Percentiles rank a stretch among this genome's conserved stretches.
Evolutionary conservation across 1,140 invertebrate species (phyloP).

Genomic region (Drosophila ironensis): DNA sequence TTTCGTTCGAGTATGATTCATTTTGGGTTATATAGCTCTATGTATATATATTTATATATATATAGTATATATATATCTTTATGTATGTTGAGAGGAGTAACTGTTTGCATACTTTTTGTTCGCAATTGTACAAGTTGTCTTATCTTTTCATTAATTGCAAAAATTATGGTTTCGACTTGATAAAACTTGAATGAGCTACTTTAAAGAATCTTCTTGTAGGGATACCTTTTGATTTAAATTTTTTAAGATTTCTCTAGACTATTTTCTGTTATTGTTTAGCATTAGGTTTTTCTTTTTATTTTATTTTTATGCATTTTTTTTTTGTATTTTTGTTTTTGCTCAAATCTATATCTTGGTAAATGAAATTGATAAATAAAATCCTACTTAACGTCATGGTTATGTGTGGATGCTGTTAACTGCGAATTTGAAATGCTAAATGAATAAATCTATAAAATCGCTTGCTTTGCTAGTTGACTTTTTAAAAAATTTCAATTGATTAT

Average conservation of each 20-base stretch:
- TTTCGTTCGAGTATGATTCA: slow-evolving; percentile 51
- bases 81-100: slow-evolving; percentile 71
- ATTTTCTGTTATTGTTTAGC: slow-evolving; percentile 25
- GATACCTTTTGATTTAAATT: slow-evolving; percentile 56
- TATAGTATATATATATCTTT: slow-evolving; percentile 61
- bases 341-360: slow-evolving; percentile 35
- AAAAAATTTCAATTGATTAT: slow-evolving; percentile 73
- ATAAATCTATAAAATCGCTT: slow-evolving; percentile 66
- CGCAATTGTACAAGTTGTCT: slow-evolving; percentile 62
- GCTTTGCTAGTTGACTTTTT: slow-evolving; percentile 46
- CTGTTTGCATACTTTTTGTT: slow-evolving; percentile 55
- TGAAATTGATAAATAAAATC: slow-evolving; percentile 40
- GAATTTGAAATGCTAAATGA: slow-evolving; percentile 46
- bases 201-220: slow-evolving; percentile 39
- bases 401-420: slow-evolving; percentile 26
- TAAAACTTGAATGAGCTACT: slow-evolving; percentile 78
- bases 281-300: slow-evolving; percentile 9
- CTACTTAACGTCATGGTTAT: slow-evolving; percentile 39
- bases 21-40: slow-evolving; percentile 64
- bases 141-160: slow-evolving; percentile 55
- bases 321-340: slow-evolving; percentile 5
- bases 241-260: slow-evolving; percentile 54
- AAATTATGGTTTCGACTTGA: slow-evolving; percentile 52
- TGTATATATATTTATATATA: slow-evolving; percentile 58
- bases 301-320: no score